These are phyloP conservation scores for Drosophila ironensis DNA, from an alignment of 1,140 invertebrate species.

Conservation along the genomic window DNA sequence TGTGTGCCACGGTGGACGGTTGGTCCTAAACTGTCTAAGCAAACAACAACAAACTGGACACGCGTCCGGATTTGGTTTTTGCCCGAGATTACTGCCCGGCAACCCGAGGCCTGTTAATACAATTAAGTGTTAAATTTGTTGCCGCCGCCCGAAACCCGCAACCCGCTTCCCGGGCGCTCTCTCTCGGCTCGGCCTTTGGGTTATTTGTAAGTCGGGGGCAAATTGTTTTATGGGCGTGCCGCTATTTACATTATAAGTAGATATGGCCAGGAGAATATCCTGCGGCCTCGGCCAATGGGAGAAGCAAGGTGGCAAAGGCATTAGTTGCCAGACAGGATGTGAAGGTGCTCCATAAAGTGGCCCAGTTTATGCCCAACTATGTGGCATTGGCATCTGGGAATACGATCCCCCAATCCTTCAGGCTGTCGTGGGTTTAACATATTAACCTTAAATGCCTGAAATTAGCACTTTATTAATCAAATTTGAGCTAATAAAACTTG, in stretches of 20 bases:
- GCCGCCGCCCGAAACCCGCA: no score
- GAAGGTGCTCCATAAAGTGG: slow-evolving; percentile 26
- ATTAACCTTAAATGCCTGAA: no score
- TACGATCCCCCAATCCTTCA: not conserved
- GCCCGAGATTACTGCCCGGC: slow-evolving; percentile 22
- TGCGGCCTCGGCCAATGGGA: slow-evolving; percentile 23
- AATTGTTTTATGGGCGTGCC: slow-evolving; percentile 76
- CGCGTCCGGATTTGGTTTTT: slow-evolving; percentile 48
- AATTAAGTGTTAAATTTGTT: slow-evolving; percentile 79
- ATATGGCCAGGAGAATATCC: slow-evolving; percentile 31
- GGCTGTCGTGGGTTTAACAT: no score
- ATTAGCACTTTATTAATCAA: no score
- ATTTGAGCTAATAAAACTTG: no score
- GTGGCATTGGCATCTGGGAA: not conserved
- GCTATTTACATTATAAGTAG: slow-evolving; percentile 60
- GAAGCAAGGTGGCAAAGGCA: slow-evolving; percentile 33
- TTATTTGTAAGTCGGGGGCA: slow-evolving; percentile 64
- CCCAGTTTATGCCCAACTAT: slow-evolving; percentile 17
- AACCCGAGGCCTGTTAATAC: slow-evolving; percentile 56
- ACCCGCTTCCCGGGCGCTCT: no score
- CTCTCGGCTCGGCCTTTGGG: slow-evolving; percentile 23
- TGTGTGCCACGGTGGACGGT: no score
- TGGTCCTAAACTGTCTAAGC: slow-evolving; percentile 52
- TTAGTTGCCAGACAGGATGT: slow-evolving; percentile 6
- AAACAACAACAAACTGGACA: slow-evolving; percentile 54